Base-by-base conservation (phyloP, 2,797 vertebrate genomes). In the Melanotaenia parkinsoni region DNA sequence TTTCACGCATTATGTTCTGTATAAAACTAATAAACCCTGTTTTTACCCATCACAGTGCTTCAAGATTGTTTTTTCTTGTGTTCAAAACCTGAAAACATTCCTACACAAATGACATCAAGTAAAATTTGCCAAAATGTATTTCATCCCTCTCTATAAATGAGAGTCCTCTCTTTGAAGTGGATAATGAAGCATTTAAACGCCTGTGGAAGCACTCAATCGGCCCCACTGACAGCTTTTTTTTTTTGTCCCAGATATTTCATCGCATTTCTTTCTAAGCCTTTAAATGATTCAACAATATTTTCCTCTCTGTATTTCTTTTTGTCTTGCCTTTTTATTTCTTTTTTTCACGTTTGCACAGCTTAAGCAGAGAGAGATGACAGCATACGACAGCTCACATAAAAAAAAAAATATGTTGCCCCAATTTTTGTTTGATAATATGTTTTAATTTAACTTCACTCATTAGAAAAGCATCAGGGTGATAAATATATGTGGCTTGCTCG, bases 221-320 rank as follows among this genome's bases (percentile, higher is more conserved):
- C 63, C 74, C 72, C 50, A 58, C 51, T 63, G 83, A 89, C 87
- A 86, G 81, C 69, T 51, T 62, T 68, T 89, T 89, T 90, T 79
- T 92, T 88, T 91, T 88, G 92, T 92, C 92, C 89, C 84, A 92
- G 86, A 92, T 94, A 89, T 87, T 90, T 92, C 74, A 84, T 85
- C 83, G 80, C 62, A 83, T 79, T 86, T 79, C 82, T 84, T 73
- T 81, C 80, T 26, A 7, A 74, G 69, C 79, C 72, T 82, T 82
- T 82, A 74, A 88, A 88, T 84, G 76, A 90, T 88, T 85, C 84
- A 91, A 90, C 70, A 86, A 58, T 24, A 13, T 30, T 33, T 61
- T 32, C 69, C 32, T 72, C 50, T 72, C 24, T 72, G 50, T 82
- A 11, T 80, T 78, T 87, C 60, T 71, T 68, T 70, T 50, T 73